Percentiles rank a stretch among this genome's conserved stretches.
Evolutionary conservation across 1,140 invertebrate genomes (phyloP).

Genomic region (Diabrotica virgifera): DNA sequence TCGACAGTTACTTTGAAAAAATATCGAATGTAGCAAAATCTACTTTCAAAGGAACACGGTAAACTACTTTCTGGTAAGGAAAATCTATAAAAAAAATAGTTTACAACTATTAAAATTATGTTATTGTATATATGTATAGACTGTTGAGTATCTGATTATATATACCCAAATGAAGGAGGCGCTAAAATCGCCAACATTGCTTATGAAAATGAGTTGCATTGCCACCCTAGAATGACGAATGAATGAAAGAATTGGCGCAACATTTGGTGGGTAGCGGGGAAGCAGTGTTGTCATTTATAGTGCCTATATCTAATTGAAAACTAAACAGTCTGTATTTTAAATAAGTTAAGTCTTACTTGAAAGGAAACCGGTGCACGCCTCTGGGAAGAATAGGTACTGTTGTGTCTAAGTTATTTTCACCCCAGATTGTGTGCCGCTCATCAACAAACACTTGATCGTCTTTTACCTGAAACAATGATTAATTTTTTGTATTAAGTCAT

Average conservation of each 20-base stretch:
- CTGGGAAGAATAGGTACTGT: slow-evolving; percentile 72
- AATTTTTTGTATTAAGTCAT: background rate
- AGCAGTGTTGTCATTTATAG: no score
- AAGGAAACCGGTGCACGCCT: slow-evolving; percentile 74
- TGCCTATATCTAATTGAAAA: no score
- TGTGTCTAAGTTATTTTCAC: slow-evolving; percentile 62
- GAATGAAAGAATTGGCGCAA: no score
- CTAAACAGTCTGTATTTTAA: no score
- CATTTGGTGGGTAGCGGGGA: no score
- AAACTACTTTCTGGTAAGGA: slow-evolving; percentile 74
- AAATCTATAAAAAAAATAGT: slow-evolving; percentile 52
- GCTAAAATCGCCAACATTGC: no score
- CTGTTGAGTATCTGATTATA: no score
- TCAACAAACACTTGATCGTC: slow-evolving; percentile 83
- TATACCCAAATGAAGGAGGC: no score
- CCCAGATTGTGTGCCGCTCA: slow-evolving; percentile 73
- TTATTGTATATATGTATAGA: no score
- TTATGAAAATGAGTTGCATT: no score
- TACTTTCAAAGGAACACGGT: slow-evolving; percentile 80
- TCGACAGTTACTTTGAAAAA: slow-evolving; percentile 78
- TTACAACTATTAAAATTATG: no score
- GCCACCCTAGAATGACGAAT: no score
- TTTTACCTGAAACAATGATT: slow-evolving; percentile 52
- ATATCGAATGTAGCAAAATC: slow-evolving; percentile 74
- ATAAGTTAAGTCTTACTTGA: slow-evolving; percentile 45